Conservation (phyloP, 2,113 vertebrate species). For the Talpa occidentalis region DNA sequence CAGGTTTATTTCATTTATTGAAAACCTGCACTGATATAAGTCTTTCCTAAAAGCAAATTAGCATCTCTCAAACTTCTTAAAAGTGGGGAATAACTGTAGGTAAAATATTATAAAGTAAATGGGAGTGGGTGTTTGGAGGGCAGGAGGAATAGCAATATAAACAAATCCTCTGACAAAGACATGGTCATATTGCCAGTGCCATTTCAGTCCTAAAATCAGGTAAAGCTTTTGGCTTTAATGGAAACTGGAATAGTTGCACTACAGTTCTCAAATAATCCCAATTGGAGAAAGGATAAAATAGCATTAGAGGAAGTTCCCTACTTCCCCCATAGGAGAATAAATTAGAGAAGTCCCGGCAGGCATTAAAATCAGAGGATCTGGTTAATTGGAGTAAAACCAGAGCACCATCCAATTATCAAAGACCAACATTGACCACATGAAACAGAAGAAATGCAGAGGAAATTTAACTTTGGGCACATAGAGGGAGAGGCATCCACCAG, state of each 20-base stretch:
- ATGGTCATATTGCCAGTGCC: rapidly evolving
- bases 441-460: not conserved
- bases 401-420: not conserved
- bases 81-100: not conserved
- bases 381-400: not conserved
- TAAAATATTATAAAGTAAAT: not conserved
- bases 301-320: too few relatives aligned
- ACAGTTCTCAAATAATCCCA: not conserved
- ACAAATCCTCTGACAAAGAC: not conserved
- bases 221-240: not conserved
- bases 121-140: not conserved
- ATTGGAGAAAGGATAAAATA: too few relatives aligned
- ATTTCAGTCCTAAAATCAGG: not conserved
- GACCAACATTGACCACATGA: not conserved
- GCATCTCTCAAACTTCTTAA: not conserved
- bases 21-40: not conserved
- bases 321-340: not conserved
- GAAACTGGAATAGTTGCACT: not conserved
- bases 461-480: not conserved
- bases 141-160: not conserved
- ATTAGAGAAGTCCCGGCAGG: too few relatives aligned
- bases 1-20: not conserved
- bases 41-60: not conserved
- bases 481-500: too few relatives aligned
- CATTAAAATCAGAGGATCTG: too few relatives aligned